A percentile compares a stretch with the other conserved stretches of the same genome.
phyloP scores from a whole-genome alignment of 1,140 invertebrate genomes.

The Melitaea cinxia region DNA sequence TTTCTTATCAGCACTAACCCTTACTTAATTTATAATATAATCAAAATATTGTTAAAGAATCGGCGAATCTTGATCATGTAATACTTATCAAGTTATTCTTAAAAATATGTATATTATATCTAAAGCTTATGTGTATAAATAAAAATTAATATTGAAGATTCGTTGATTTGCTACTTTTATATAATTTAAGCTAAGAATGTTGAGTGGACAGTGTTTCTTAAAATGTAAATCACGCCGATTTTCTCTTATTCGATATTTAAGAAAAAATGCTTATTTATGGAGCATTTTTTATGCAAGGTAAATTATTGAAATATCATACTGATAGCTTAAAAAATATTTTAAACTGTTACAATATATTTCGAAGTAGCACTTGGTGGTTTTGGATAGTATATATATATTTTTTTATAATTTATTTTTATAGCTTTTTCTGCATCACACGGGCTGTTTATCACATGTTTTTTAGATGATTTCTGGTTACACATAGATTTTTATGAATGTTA shows the following conservation, averaged over 20 bases:
- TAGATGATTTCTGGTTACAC: slow-evolving; percentile 45
- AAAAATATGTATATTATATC: too few relatives aligned
- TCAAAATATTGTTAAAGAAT: slow-evolving; percentile 18
- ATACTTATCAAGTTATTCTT: too few relatives aligned
- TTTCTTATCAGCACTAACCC: slow-evolving; percentile 23
- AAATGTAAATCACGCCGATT: neutral
- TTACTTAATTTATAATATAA: slow-evolving; percentile 26
- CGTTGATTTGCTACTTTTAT: slow-evolving; percentile 41
- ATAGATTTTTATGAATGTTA: slow-evolving; percentile 73
- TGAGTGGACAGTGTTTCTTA: slow-evolving; percentile 72
- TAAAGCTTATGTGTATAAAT: too few relatives aligned
- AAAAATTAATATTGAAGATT: slow-evolving; percentile 30
- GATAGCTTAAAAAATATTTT: too few relatives aligned
- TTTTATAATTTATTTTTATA: slow-evolving; percentile 18
- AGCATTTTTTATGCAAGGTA: neutral
- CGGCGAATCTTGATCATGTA: slow-evolving; percentile 35
- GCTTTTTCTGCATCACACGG: slow-evolving; percentile 44
- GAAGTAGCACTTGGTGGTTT: neutral
- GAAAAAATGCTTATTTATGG: too few relatives aligned
- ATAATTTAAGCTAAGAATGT: slow-evolving; percentile 73
- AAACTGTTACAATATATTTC: neutral
- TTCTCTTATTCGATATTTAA: too few relatives aligned
- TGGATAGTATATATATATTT: slow-evolving; percentile 30
- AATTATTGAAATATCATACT: too few relatives aligned
- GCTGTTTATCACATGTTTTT: slow-evolving; percentile 39